These are phyloP conservation scores for Laticauda laticaudata DNA, from an alignment of 2,113 vertebrate genomes.

Conservation along the genomic window DNA sequence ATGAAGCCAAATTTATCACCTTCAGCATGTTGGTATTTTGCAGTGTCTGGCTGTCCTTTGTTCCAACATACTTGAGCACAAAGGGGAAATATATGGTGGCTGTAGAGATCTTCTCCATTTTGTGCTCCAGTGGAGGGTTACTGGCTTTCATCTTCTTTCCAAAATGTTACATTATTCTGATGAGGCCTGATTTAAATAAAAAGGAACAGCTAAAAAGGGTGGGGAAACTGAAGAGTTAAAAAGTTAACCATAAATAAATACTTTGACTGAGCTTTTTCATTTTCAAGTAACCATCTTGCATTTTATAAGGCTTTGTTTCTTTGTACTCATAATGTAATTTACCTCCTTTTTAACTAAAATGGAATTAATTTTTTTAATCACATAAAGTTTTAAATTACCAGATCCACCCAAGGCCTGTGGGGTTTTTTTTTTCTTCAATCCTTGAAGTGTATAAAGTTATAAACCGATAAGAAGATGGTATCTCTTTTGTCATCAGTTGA, in stretches of 20 bases:
- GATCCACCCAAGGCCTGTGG: no score
- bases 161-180: not conserved
- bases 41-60: not conserved
- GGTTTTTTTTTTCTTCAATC: no score
- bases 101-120: not conserved
- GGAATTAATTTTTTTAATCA: no score
- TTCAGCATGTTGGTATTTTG: not conserved
- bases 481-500: no score
- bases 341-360: no score
- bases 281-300: no score
- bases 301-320: no score
- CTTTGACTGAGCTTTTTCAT: no score
- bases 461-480: no score
- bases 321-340: no score
- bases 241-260: not conserved
- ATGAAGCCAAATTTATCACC: not conserved
- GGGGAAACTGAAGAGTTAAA: not conserved
- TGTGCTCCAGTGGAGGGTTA: not conserved
- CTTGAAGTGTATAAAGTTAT: no score
- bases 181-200: not conserved
- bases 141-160: not conserved
- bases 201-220: not conserved
- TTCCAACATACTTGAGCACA: constrained; percentile 53
- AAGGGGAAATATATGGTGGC: not conserved
- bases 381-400: no score